Evolutionary conservation across 2,113 vertebrate species (phyloP).

Genomic region (Coracopsis vasa): DNA sequence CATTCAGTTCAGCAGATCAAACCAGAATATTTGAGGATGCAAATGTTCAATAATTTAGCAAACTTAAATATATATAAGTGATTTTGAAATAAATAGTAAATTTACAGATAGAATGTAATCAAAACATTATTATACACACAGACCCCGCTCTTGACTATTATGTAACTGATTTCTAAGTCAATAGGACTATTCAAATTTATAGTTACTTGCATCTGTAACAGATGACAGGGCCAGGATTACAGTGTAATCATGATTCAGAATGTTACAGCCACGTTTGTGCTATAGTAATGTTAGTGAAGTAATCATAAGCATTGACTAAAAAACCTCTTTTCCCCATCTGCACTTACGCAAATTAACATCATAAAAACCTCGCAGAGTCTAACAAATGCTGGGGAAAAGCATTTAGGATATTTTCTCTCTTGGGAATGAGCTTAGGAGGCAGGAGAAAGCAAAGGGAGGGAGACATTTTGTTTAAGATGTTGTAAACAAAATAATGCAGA

Average conservation of each 20-base stretch:
- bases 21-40: not conserved
- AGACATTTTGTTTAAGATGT: constrained; percentile 1
- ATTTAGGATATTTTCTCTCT: not conserved
- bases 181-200: not conserved
- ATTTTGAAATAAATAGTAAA: not conserved
- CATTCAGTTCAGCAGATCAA: not conserved
- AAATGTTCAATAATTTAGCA: not conserved
- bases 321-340: not conserved
- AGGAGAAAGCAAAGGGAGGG: not conserved
- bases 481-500: not conserved
- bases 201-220: not conserved
- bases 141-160: not conserved
- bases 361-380: not conserved
- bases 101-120: not conserved
- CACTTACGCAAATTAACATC: not conserved
- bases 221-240: not conserved
- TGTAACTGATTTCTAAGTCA: not conserved
- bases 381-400: not conserved
- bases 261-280: not conserved
- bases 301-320: not conserved
- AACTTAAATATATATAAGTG: not conserved
- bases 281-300: not conserved
- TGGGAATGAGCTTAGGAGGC: not conserved
- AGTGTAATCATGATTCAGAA: not conserved
- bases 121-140: not conserved